Base-by-base conservation (phyloP, 2,797 vertebrate genomes). In the Phalloptychus januarius region DNA sequence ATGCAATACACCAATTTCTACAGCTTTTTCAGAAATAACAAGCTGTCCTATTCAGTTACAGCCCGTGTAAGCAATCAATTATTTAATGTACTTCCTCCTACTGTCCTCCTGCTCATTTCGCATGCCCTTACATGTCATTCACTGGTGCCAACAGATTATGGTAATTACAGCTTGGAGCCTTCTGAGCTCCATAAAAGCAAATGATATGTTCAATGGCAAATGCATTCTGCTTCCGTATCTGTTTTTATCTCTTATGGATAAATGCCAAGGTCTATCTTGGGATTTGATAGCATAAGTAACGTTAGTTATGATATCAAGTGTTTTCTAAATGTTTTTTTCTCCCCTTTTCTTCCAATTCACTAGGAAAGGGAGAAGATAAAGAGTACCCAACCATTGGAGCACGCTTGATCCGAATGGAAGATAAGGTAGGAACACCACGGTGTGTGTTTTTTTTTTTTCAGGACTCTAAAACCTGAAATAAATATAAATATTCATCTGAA, bases 351-450 rank as follows among this genome's bases (percentile, higher is more conserved):
- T 79, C 54, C 28, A 28, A 44, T 82, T 79, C 7, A 72, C 67
- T 88, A 97, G 97, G 97, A 90, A 98, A 98, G 90, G 96, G 96
- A 1, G 91, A 97, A 90, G 97, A 97, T 93, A 97, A 97, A 93
- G 96, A 96, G 90, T 96, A 94, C 92, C 95, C 94, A 76, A 97
- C 96, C 20, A 92, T 97, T 77, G 97, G 97, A 90, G 96, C 96
- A 71, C 95, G 96, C 86, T 93, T 98, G 92, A 97, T 97, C 92
- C 92, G 96, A 33, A 92, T 97, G 28, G 97, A 98, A 93, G 96
- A 98, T 93, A 97, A 97, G 96, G 97, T 97, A 95, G 92, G 91
- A 84, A 79, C 83, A 31, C 80, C 87, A 28, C 15, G 33, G 61
- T 79, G 75, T 76, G 25, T 71, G 76, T 77, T 20, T 48, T 56